Evolutionary conservation across 2,888 invertebrate species (phyloP), one percentile per base, ranked within the genome.

Genomic region (Lasioglossum pauxillum): DNA sequence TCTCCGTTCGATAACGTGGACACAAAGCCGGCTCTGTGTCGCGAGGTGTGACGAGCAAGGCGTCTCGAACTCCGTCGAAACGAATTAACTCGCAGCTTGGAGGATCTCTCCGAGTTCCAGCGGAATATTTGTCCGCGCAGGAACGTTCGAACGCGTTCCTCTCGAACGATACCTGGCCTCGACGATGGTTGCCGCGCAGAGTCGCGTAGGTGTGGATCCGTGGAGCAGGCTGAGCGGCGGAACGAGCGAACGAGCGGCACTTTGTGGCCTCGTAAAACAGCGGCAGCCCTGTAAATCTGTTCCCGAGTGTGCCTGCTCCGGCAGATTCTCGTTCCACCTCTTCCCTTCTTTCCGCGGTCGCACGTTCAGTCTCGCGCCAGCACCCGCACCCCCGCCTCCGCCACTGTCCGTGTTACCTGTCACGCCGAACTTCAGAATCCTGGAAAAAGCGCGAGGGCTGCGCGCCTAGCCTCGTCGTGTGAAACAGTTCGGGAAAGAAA

Each of bases 221-320:
- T 19, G n/a, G 49, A 73, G 5, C 46, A n/a, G 46, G 31, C 64
- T 64, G 19, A 64, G 60, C 67, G 69, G 78, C 74, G 67, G 69
- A 75, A 75, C 75, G 75, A 80, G 83, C 76, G 88, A 85, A 84
- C 90, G 93, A 90, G 93, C 93, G 94, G 94, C 94, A 94, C 94
- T 95, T 95, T 94, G 94, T 92, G 94, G 94, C 92, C 91, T 94
- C 95, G 94, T 95, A 94, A 95, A 95, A 94, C 93, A 94, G 90
- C 93, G 92, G 88, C 93, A 92, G 92, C 92, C 94, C 93, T 94
- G 94, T 95, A 95, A 95, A 95, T 95, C 94, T 93, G 94, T 92
- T 92, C 93, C 88, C 93, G 91, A 93, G 94, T 92, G 93, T 92
- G 93, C 93, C 93, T 93, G 91, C 84, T 90, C 93, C 93, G 94